These are phyloP conservation scores for Ptilorrhoa leucosticta DNA, from an alignment of 2,113 vertebrate genomes.

Conservation along the genomic window DNA sequence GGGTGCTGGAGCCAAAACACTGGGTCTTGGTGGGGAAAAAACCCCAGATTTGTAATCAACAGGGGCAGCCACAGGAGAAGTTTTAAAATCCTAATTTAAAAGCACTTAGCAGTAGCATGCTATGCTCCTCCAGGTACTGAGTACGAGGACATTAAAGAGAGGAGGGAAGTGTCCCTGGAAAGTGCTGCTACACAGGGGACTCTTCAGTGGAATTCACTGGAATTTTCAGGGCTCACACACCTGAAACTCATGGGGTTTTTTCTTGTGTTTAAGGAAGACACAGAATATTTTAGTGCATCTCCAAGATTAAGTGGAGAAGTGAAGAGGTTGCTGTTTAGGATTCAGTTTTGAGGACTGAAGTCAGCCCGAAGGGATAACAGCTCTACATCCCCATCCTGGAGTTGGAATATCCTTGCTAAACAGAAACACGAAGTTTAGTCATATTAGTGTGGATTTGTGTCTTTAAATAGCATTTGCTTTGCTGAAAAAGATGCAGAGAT, in stretches of 20 bases:
- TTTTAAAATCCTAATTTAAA: slow-evolving; percentile 50
- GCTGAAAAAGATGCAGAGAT: not conserved
- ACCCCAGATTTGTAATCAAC: slow-evolving; percentile 16
- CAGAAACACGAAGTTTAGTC: not conserved
- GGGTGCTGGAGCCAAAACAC: slow-evolving; percentile 40
- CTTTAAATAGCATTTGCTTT: slow-evolving; percentile 10
- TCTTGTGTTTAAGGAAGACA: not conserved
- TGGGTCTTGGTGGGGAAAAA: not conserved
- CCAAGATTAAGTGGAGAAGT: not conserved
- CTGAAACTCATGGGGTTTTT: not conserved
- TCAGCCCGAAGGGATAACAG: not conserved
- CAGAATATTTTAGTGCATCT: slow-evolving; percentile 5
- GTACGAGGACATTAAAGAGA: not conserved
- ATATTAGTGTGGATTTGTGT: not conserved
- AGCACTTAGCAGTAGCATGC: slow-evolving; percentile 41
- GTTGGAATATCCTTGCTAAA: not conserved
- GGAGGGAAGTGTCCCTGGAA: not conserved
- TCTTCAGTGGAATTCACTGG: not conserved
- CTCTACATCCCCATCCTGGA: not conserved
- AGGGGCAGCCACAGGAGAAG: slow-evolving; percentile 38
- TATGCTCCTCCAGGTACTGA: slow-evolving; percentile 14
- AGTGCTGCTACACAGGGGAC: not conserved
- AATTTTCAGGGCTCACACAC: not conserved
- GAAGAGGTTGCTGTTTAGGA: slow-evolving; percentile 12
- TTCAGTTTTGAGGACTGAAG: slow-evolving; percentile 17